Evolutionary conservation across 2,113 vertebrate species (phyloP).

Genomic region (Anarhynchus alexandrinus): DNA sequence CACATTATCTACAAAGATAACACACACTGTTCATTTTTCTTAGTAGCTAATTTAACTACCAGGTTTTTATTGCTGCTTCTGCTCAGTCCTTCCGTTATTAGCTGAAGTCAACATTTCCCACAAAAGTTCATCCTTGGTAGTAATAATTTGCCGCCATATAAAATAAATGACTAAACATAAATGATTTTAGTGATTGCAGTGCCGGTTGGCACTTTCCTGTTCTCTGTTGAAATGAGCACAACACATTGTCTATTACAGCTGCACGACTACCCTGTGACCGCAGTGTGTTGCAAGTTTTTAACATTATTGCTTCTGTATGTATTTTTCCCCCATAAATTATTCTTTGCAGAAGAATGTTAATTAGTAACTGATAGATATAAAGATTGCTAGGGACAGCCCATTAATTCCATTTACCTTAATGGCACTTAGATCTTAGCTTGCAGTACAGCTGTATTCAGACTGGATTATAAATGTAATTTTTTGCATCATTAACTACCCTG

Average conservation of each 20-base stretch:
- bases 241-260: slow-evolving; percentile 8
- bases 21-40: neutral
- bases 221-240: neutral
- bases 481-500: slow-evolving; percentile 80
- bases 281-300: slow-evolving; percentile 39
- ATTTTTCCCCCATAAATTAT: slow-evolving; percentile 66
- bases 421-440: slow-evolving; percentile 80
- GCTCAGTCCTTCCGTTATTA: slow-evolving; percentile 53
- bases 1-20: slow-evolving; percentile 25
- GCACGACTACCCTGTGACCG: neutral
- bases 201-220: slow-evolving; percentile 6
- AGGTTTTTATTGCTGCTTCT: slow-evolving; percentile 29
- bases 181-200: slow-evolving; percentile 48
- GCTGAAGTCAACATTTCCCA: slow-evolving; percentile 56
- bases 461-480: slow-evolving; percentile 81
- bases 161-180: slow-evolving; percentile 58
- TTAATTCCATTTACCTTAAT: slow-evolving; percentile 95
- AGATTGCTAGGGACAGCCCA: slow-evolving; percentile 90
- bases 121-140: slow-evolving; percentile 56
- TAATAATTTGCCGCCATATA: slow-evolving; percentile 57
- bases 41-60: slow-evolving; percentile 24
- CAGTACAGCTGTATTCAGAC: slow-evolving; percentile 81
- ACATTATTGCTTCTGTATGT: slow-evolving; percentile 7
- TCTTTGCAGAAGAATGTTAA: slow-evolving; percentile 82
- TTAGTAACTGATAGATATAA: slow-evolving; percentile 87